phyloP scores from a whole-genome alignment of 2,797 vertebrate genomes.

The Chelmon rostratus region DNA sequence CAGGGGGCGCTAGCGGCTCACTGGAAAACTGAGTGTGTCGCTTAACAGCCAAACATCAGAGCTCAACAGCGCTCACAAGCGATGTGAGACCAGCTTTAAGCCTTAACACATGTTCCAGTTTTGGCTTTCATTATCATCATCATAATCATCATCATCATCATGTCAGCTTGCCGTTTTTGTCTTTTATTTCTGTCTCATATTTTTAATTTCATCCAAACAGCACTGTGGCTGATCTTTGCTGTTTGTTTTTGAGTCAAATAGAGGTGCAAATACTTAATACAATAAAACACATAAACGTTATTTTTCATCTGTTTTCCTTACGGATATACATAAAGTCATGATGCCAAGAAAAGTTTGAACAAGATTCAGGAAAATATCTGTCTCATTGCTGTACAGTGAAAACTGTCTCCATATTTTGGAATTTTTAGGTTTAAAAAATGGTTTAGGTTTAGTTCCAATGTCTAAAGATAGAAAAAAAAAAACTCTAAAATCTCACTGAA shows the following conservation, averaged over 20 bases:
- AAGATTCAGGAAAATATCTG: too few relatives aligned
- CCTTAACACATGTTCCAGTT: background rate
- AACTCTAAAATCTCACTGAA: too few relatives aligned
- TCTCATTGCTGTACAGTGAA: background rate
- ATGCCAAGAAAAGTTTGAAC: background rate
- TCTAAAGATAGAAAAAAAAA: too few relatives aligned
- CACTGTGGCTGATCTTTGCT: background rate
- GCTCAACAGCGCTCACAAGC: background rate
- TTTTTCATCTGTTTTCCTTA: too few relatives aligned
- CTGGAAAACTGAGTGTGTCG: constrained; percentile 30
- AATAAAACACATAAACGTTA: background rate
- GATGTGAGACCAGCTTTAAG: background rate
- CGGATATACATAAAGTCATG: background rate
- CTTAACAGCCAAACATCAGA: background rate
- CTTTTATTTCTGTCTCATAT: background rate
- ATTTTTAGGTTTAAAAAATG: background rate
- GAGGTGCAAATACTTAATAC: background rate
- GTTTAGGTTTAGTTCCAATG: too few relatives aligned
- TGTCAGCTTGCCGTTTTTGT: background rate
- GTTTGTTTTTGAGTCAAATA: constrained; percentile 4
- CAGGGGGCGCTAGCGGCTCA: constrained; percentile 66
- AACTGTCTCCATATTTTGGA: background rate
- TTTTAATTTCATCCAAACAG: background rate
- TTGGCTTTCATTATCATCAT: background rate
- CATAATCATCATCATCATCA: constrained; percentile 3